phyloP scores from a whole-genome alignment of 2,888 invertebrate species.

The Cephus nigrinus region DNA sequence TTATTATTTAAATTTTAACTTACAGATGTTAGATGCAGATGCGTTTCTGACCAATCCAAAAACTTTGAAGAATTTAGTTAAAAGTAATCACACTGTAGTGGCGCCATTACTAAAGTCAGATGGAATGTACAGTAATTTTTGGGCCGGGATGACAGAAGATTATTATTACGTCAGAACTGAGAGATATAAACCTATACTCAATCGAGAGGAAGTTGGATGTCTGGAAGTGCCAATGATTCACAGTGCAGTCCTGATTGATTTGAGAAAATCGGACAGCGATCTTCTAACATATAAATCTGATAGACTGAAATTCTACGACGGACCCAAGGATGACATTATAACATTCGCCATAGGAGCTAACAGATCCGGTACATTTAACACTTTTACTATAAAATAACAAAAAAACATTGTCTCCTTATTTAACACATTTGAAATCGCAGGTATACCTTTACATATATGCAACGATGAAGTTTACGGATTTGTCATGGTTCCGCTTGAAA shows the following conservation, averaged over 20 bases:
- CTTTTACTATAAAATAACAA: background rate
- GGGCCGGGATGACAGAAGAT: conserved; percentile 91
- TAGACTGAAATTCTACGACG: conserved; percentile 74
- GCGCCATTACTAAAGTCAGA: conserved; percentile 90
- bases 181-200: conserved; percentile 84
- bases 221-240: conserved; percentile 93
- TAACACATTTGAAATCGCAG: conserved; percentile 49
- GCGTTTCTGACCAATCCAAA: conserved; percentile 79
- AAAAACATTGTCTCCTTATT: background rate
- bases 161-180: conserved; percentile 88
- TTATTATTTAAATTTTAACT: conserved; percentile 38
- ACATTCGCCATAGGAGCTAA: conserved; percentile 88
- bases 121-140: conserved; percentile 93
- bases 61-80: conserved; percentile 74
- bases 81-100: conserved; percentile 74
- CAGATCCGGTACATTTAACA: conserved; percentile 67
- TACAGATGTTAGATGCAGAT: conserved; percentile 87
- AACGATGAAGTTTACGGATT: conserved; percentile 88
- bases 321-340: conserved; percentile 92
- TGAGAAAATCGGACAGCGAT: conserved; percentile 72
- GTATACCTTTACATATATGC: conserved; percentile 77
- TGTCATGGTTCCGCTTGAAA: conserved; percentile 83
- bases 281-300: conserved; percentile 79
- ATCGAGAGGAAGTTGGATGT: conserved; percentile 77
- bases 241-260: conserved; percentile 83